These are phyloP conservation scores for Phoenicopterus ruber DNA, from an alignment of 2,113 vertebrate genomes.

Conservation along the genomic window DNA sequence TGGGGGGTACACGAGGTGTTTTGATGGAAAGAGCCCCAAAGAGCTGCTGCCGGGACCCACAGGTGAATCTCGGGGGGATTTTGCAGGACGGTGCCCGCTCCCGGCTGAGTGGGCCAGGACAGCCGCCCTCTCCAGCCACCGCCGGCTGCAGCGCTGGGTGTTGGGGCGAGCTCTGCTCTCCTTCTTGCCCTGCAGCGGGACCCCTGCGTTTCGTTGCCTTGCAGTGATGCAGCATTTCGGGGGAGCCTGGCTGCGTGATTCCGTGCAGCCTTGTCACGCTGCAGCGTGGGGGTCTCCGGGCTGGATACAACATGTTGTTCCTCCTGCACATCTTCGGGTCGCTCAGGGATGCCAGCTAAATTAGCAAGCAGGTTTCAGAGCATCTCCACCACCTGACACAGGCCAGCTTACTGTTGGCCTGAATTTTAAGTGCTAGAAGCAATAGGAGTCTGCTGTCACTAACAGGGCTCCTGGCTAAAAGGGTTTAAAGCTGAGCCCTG, in stretches of 20 bases:
- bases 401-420: neutral
- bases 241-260: neutral
- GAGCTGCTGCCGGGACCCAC: neutral
- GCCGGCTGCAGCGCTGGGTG: neutral
- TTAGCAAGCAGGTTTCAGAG: neutral
- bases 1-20: neutral
- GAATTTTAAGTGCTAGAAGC: neutral
- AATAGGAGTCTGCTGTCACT: neutral
- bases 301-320: neutral
- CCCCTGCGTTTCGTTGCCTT: neutral
- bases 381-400: neutral
- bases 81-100: neutral
- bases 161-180: neutral
- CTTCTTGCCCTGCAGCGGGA: accelerated
- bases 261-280: neutral
- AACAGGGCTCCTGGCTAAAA: neutral
- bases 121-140: neutral
- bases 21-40: neutral
- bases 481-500: neutral
- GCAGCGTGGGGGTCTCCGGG: neutral
- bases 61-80: neutral
- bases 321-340: neutral
- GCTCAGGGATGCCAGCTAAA: neutral
- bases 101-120: neutral
- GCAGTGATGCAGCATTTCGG: neutral